Base-by-base conservation (phyloP, 64 coral and sea anemone genomes). In the Platygyra sinensis region DNA sequence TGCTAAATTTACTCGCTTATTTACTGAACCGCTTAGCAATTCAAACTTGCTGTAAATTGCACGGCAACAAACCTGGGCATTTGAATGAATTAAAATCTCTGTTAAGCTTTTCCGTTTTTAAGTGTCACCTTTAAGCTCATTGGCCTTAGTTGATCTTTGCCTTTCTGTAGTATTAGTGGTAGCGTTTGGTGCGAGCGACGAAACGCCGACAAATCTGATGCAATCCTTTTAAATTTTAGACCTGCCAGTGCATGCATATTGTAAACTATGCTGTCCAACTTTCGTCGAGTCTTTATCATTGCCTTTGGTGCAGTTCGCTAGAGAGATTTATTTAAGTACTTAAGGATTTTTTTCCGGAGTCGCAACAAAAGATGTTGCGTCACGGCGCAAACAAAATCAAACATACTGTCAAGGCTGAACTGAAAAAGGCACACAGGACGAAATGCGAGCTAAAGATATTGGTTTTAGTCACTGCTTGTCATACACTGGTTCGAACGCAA, bases 261-360 rank as follows among this genome's bases (percentile, higher is more conserved):
- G 10, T 51, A 10, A 16, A 30, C 9, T 30, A 85, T 85, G 36
- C 63, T 72, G 65, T 18, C 22, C 17, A 67, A 65, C 17, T 51
- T 18, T 42, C 22, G 18, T 71, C 17, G 5, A 83, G 32, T 31
- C 50, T 72, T 38, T 50, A 85, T 51, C 63, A 18, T 59, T 50
- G 16, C n/a, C 49, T 13, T 14, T 71, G 14, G 24, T n/a, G 12
- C 63, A 50, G 81, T 71, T 85, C 63, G 81, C 46, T 49, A 72
- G 81, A 14, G 39, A 85, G 81, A 85, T 85, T 85, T 85, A 85
- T 50, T 71, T 85, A 85, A 72, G 81, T 72, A 85, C 62, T 51
- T 31, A 85, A 85, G 36, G 63, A 36, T 71, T 85, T 85, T 85
- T 85, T 85, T 49, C 81, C 81, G 81, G 81, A 85, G 39, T 85